Evolutionary conservation across 2,888 invertebrate genomes (phyloP).

Genomic region (Megamerina dolium): DNA sequence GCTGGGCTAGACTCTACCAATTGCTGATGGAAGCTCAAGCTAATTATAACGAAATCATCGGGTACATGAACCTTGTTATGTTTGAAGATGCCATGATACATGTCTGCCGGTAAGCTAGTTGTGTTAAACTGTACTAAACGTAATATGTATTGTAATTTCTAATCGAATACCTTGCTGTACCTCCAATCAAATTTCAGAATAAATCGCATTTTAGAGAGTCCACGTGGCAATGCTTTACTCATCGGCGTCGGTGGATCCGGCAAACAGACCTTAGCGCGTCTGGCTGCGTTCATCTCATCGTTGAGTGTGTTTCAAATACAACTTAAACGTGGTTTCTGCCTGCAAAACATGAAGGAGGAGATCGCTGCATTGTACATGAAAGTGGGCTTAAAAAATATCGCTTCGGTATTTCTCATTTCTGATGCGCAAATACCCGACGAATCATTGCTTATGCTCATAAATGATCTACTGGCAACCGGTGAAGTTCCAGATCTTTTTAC

Average conservation of each 20-base stretch:
- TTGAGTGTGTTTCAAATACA: conserved; percentile 91
- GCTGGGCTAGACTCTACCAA: conserved; percentile 67
- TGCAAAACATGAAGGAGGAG: conserved; percentile 72
- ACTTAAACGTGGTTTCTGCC: conserved; percentile 78
- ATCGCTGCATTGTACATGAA: conserved; percentile 73
- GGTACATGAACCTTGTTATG: conserved; percentile 89
- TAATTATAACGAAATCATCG: conserved; percentile 82
- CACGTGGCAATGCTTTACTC: conserved; percentile 84
- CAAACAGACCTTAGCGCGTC: conserved; percentile 83
- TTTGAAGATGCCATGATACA: conserved; percentile 96
- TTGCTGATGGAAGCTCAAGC: conserved; percentile 74
- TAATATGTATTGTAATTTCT: neutral
- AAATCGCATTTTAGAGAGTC: conserved; percentile 86
- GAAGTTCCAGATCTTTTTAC: conserved; percentile 87
- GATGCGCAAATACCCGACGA: conserved; percentile 93
- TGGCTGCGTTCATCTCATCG: conserved; percentile 85
- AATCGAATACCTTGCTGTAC: neutral
- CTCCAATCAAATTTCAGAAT: too few species aligned
- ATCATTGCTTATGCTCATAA: conserved; percentile 81
- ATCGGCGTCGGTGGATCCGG: conserved; percentile 97
- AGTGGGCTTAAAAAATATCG: conserved; percentile 80
- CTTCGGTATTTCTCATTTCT: conserved; percentile 85
- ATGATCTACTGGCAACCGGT: conserved; percentile 89
- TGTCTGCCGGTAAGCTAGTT: conserved; percentile 64
- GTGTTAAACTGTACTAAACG: neutral